Conservation (phyloP, 2,888 invertebrate species). For the Lochmaea capreae region DNA sequence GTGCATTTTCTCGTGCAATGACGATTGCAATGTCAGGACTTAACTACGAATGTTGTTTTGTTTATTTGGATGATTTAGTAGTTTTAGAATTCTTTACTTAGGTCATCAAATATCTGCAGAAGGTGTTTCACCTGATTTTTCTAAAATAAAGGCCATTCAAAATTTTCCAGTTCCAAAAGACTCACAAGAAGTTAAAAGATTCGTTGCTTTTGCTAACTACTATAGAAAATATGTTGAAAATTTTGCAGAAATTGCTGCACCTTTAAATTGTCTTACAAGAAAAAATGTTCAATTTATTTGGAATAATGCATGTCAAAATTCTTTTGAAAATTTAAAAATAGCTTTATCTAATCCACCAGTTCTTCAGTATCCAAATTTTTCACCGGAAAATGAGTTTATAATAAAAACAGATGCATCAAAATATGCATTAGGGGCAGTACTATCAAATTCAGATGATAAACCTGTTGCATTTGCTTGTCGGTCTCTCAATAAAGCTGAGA, state of each 20-base stretch:
- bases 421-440: too few species aligned
- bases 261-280: not conserved
- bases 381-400: too few species aligned
- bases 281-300: too few species aligned
- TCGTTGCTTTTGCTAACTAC: not conserved
- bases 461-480: too few species aligned
- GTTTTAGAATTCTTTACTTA: conserved; percentile 29
- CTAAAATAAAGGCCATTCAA: not conserved
- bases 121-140: conserved; percentile 9
- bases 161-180: not conserved
- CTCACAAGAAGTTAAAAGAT: not conserved
- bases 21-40: conserved; percentile 49
- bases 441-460: too few species aligned
- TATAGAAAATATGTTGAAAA: not conserved
- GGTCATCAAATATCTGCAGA: conserved; percentile 29
- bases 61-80: not conserved
- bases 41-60: conserved; percentile 39
- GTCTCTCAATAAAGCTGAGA: too few species aligned
- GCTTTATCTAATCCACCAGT: too few species aligned
- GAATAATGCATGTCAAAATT: not conserved
- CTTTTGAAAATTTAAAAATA: not conserved
- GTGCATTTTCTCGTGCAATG: conserved; percentile 50
- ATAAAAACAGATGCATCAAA: too few species aligned
- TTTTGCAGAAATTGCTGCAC: not conserved
- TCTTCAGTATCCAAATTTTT: too few species aligned